Conservation (phyloP, 2,797 vertebrate species). For the Xenops minutus region DNA sequence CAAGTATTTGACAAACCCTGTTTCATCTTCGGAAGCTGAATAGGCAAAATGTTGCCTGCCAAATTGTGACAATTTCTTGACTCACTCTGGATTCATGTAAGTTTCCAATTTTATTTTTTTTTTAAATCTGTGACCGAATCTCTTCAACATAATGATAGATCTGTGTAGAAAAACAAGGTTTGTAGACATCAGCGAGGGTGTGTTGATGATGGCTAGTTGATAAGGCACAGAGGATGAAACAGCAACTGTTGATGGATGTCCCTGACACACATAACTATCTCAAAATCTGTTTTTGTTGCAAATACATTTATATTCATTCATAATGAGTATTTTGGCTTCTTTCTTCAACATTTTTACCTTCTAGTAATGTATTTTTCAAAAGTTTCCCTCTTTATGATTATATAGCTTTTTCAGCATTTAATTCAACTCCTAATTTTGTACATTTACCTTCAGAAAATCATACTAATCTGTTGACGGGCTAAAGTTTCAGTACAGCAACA, state of each 20-base stretch:
- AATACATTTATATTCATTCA: background rate
- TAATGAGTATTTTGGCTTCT: background rate
- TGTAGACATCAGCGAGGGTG: background rate
- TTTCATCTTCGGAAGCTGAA: background rate
- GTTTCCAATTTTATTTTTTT: background rate
- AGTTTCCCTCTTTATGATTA: background rate
- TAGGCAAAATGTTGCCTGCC: background rate
- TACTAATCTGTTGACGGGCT: background rate
- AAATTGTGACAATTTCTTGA: background rate
- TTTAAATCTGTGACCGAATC: background rate
- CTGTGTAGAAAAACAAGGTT: background rate
- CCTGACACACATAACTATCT: background rate
- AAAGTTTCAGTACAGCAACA: background rate
- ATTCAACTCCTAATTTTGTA: background rate
- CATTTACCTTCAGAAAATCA: background rate
- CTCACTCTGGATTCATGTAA: background rate
- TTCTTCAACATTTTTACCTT: background rate
- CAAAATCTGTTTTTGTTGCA: background rate
- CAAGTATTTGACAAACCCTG: background rate
- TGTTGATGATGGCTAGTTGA: background rate
- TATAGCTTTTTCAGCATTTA: background rate
- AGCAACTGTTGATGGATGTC: background rate
- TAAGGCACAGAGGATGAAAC: background rate
- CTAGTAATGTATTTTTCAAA: background rate
- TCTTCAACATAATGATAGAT: background rate